These are phyloP conservation scores for Smutsia temminckii DNA, from an alignment of 2,797 vertebrate species.

Conservation along the genomic window DNA sequence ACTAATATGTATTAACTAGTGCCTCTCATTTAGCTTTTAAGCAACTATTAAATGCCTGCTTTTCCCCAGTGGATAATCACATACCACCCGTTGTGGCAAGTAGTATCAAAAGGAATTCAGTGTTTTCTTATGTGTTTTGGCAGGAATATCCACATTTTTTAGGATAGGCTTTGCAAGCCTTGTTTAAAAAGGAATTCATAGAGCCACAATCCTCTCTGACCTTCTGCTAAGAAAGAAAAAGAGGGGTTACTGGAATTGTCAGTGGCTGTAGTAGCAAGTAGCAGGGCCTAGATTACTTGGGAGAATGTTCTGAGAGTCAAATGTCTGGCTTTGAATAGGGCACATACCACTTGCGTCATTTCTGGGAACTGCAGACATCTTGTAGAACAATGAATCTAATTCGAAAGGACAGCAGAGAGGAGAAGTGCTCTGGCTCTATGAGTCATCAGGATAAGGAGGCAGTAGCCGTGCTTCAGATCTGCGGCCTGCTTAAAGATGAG, in stretches of 20 bases:
- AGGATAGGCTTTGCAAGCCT: background rate
- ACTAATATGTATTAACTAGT: background rate
- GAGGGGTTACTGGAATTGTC: background rate
- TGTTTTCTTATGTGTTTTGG: background rate
- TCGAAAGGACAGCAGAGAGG: constrained; percentile 73
- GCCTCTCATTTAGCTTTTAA: constrained; percentile 14
- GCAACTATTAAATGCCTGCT: background rate
- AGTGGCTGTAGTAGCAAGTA: background rate
- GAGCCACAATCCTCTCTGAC: background rate
- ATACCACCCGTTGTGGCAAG: background rate
- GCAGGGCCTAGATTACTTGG: constrained; percentile 8
- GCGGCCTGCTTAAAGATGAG: background rate
- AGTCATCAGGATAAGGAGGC: constrained; percentile 69
- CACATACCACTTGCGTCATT: constrained; percentile 64
- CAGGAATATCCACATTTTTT: background rate
- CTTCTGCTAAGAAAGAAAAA: constrained; percentile 24
- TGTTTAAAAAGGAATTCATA: background rate
- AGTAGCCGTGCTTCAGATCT: background rate
- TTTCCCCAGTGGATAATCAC: background rate
- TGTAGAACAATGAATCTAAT: constrained; percentile 73
- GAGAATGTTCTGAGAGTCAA: constrained; percentile 45
- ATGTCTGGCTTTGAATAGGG: constrained; percentile 38
- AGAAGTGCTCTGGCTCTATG: constrained; percentile 54
- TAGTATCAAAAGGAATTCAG: background rate
- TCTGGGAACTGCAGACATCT: constrained; percentile 75